Conservation (phyloP, 1,140 invertebrate species). For the Drosophila grimshawi region DNA sequence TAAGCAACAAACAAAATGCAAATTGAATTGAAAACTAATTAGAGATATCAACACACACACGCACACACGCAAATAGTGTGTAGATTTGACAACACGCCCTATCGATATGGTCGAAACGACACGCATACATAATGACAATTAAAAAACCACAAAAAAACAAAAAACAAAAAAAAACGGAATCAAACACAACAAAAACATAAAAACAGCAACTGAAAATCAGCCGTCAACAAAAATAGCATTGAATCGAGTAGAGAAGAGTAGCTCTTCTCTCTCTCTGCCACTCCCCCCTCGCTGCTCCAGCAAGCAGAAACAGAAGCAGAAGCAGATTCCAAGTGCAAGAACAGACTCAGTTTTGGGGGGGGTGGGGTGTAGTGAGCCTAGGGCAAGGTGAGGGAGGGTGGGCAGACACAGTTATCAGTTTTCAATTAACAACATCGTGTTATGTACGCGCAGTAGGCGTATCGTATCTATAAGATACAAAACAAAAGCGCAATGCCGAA, state of each 20-base stretch:
- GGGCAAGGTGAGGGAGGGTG: no score
- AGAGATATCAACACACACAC: conserved; percentile 66
- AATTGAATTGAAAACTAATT: conserved; percentile 82
- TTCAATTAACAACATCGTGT: conserved; percentile 81
- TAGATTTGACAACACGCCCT: conserved; percentile 49
- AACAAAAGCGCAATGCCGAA: conserved; percentile 50
- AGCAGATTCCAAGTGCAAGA: conserved; percentile 55
- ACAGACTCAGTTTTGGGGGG: conserved; percentile 9
- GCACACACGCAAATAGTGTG: conserved; percentile 11
- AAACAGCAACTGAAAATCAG: conserved; percentile 2
- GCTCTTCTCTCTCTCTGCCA: conserved; percentile 25
- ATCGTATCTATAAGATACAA: conserved; percentile 69
- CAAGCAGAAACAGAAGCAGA: conserved; percentile 45
- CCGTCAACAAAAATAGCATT: neutral
- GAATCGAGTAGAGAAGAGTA: neutral
- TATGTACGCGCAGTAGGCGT: conserved; percentile 60
- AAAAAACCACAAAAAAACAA: conserved; percentile 44
- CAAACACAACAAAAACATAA: neutral
- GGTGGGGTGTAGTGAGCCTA: no score
- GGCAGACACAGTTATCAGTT: conserved; percentile 65
- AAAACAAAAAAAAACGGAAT: neutral
- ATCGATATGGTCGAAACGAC: conserved; percentile 55
- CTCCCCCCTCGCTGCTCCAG: no score
- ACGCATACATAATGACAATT: conserved; percentile 79
- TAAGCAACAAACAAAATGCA: conserved; percentile 53